Conservation (phyloP, 2,113 vertebrate species). For the Engraulis encrasicolus region DNA sequence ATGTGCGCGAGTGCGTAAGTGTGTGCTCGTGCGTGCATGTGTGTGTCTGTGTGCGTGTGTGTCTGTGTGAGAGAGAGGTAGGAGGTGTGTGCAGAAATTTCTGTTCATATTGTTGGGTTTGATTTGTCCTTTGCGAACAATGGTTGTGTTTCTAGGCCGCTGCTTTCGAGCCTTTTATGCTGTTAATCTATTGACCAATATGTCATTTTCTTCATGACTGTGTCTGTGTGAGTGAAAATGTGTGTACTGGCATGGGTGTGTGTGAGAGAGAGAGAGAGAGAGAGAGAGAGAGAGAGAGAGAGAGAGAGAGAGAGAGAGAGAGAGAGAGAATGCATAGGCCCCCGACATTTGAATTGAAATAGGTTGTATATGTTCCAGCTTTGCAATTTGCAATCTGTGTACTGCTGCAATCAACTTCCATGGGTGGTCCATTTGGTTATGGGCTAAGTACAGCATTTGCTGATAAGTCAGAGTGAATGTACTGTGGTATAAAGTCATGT, state of each 20-base stretch:
- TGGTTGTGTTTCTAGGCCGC: not conserved
- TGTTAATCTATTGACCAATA: not conserved
- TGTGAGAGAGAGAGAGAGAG: too few relatives aligned
- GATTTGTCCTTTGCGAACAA: not conserved
- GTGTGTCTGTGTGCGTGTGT: too few relatives aligned
- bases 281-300: not conserved
- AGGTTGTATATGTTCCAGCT: too few relatives aligned
- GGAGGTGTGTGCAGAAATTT: not conserved
- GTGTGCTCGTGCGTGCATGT: not conserved
- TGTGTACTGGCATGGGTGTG: not conserved
- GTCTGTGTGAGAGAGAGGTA: not conserved
- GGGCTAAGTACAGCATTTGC: too few relatives aligned
- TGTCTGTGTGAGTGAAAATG: not conserved
- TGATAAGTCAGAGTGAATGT: too few relatives aligned
- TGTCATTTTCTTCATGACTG: not conserved
- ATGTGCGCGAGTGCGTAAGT: too few relatives aligned
- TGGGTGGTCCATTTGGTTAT: too few relatives aligned
- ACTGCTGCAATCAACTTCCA: too few relatives aligned
- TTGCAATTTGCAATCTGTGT: too few relatives aligned
- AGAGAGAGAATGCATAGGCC: not conserved
- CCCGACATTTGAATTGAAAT: too few relatives aligned
- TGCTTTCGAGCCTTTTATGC: not conserved
- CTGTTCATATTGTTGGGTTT: not conserved
- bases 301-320: not conserved
- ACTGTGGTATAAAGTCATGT: too few relatives aligned